Base-by-base conservation (phyloP, 2,113 vertebrate species). In the Clinocottus analis region DNA sequence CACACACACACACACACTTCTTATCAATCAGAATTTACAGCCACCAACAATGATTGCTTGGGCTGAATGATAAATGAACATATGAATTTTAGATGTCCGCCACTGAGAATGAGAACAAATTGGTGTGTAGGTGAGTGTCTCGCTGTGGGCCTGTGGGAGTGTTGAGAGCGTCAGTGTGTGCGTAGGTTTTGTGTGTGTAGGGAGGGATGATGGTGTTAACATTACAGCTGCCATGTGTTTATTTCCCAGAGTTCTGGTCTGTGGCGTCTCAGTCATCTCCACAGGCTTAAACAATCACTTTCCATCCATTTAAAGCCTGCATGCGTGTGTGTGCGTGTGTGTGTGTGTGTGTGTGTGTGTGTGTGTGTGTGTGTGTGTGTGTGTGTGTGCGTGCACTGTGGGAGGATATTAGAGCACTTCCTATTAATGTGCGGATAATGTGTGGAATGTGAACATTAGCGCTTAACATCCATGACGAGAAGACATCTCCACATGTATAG, bases 221-320 rank as follows among this genome's bases (percentile, higher is more conserved):
- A 88, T 90, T 86, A 89, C 74, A 85, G 85, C 88, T 82, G 84
- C 82, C 84, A 78, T 84, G 86, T 92, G 88, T 93, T 93, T 93
- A 91, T 91, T 92, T 93, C 81, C 68, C 77, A 83, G 84, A 74
- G 81, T 90, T 90, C 85, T 80, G 86, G 76, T 85, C 87, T 91
- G 89, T 83, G 82, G 73, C 71, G 71, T 84, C 79, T 89, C 89
- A 58, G 72, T 93, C 90, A 85, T 90, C 90, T 86, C 68, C 58
- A 56, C 49, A 17, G 41, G 72, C 82, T 90, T 82, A 83, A 90
- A 85, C 83, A 82, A 78, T 81, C 74, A 73, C 68, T 89, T 91
- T 87, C 86, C 79, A 78, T 80, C 85, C 87, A 92, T 91, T 87
- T 90, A 80, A 67, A 76, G 71, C 53, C 64, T 45, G 33, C 16